Conservation (phyloP, 2,888 invertebrate genomes). For the Neoascia interrupta region DNA sequence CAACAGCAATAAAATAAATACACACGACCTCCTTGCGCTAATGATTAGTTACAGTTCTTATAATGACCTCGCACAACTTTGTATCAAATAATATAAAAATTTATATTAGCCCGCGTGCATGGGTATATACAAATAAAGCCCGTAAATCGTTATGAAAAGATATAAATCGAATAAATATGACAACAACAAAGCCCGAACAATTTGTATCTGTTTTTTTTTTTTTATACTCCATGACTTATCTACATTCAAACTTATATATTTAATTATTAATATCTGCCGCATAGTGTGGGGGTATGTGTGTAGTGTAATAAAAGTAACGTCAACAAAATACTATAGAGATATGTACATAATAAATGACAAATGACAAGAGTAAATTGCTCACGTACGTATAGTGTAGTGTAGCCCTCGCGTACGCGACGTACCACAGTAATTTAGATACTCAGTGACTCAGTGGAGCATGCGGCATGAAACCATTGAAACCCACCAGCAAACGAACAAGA, state of each 20-base stretch:
- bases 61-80: constrained; percentile 31
- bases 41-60: constrained; percentile 16
- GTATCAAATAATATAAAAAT: constrained; percentile 3
- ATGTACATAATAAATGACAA: constrained; percentile 67
- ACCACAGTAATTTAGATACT: constrained; percentile 56
- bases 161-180: constrained; percentile 4
- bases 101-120: background rate
- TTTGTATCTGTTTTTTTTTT: background rate
- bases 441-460: constrained; percentile 66
- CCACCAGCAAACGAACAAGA: constrained; percentile 1
- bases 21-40: constrained; percentile 26
- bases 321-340: constrained; percentile 58
- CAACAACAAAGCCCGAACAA: background rate
- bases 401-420: constrained; percentile 21
- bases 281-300: background rate
- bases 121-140: constrained; percentile 7
- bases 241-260: constrained; percentile 15
- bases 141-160: constrained; percentile 28
- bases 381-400: constrained; percentile 44
- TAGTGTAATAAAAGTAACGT: constrained; percentile 34
- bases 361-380: constrained; percentile 67
- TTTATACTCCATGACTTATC: background rate
- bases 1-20: constrained; percentile 12
- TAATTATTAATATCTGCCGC: constrained; percentile 47
- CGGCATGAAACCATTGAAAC: constrained; percentile 27